A percentile compares a stretch with the other conserved stretches of the same genome.
These are phyloP conservation scores for Rhabdornis inornatus DNA, from an alignment of 2,113 vertebrate species.

Conservation along the genomic window DNA sequence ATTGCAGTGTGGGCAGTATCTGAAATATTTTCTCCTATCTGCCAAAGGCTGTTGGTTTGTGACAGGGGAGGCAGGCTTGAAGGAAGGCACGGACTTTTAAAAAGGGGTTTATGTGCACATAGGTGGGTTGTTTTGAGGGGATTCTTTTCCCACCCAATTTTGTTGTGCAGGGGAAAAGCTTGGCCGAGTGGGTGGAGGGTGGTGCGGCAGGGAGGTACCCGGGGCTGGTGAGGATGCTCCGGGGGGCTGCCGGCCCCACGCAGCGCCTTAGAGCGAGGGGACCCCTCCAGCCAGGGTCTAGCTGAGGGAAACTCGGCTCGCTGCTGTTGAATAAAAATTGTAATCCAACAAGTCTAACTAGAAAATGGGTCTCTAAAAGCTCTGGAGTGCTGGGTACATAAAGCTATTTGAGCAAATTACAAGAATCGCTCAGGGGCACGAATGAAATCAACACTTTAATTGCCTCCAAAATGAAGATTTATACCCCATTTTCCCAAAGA, in stretches of 20 bases:
- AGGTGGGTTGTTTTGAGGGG: background rate
- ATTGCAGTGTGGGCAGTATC: background rate
- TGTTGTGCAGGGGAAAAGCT: background rate
- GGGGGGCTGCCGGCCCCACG: accelerated
- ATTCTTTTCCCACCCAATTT: background rate
- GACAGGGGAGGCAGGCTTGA: background rate
- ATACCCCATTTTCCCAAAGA: slow-evolving; percentile 87
- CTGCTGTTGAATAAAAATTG: slow-evolving; percentile 72
- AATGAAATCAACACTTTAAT: slow-evolving; percentile 95
- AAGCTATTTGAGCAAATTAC: slow-evolving; percentile 90
- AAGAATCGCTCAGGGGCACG: slow-evolving; percentile 88
- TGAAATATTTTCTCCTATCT: background rate
- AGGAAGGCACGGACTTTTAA: background rate
- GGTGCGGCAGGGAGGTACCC: background rate
- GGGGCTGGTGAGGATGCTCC: background rate
- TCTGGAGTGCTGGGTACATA: slow-evolving; percentile 88
- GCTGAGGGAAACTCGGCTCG: slow-evolving; percentile 8
- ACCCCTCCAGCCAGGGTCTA: background rate
- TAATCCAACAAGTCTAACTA: slow-evolving; percentile 83
- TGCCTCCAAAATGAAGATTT: slow-evolving; percentile 96
- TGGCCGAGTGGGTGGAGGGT: background rate
- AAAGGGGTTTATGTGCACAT: background rate
- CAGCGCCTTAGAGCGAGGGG: background rate
- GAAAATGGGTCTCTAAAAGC: slow-evolving; percentile 87
- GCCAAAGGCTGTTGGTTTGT: background rate